Conservation (phyloP, 2,797 vertebrate genomes). For the Craterocephalus amniculus region DNA sequence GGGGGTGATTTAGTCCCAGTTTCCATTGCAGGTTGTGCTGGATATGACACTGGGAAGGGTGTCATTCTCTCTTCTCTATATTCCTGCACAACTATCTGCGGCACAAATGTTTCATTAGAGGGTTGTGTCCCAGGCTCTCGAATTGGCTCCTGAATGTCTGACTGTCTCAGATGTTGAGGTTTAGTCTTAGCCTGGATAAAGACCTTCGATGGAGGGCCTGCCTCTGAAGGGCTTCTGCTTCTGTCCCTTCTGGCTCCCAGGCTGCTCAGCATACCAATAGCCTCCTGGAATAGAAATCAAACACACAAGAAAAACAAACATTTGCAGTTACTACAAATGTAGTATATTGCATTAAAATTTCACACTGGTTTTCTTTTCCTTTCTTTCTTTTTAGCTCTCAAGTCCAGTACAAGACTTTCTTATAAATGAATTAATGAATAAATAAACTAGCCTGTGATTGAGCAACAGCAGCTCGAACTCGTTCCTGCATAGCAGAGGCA, state of each 20-base stretch:
- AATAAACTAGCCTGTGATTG: constrained; percentile 78
- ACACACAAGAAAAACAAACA: constrained; percentile 1
- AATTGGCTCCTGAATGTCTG: constrained; percentile 12
- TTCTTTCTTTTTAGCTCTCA: not conserved
- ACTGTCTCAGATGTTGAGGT: constrained; percentile 28
- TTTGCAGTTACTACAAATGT: no score
- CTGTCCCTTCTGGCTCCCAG: constrained; percentile 79
- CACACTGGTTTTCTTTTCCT: not conserved
- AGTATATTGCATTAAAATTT: not conserved
- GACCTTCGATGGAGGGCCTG: constrained; percentile 74
- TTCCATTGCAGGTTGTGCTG: constrained; percentile 54
- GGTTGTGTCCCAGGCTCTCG: constrained; percentile 16
- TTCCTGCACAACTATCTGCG: constrained; percentile 79
- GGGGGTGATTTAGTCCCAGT: constrained; percentile 30
- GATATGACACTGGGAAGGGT: constrained; percentile 59
- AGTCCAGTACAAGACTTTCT: not conserved
- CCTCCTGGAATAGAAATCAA: constrained; percentile 73
- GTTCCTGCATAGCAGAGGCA: constrained; percentile 80
- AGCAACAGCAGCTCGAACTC: constrained; percentile 81
- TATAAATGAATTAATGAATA: not conserved
- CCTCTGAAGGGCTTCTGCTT: constrained; percentile 79
- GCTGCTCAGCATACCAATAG: constrained; percentile 82
- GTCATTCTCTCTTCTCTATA: constrained; percentile 59
- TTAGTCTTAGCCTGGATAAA: constrained; percentile 63
- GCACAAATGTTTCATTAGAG: constrained; percentile 51